Evolutionary conservation across 2,113 vertebrate genomes (phyloP), one percentile per base, ranked within the genome.

Genomic region (Ptyas mucosa): DNA sequence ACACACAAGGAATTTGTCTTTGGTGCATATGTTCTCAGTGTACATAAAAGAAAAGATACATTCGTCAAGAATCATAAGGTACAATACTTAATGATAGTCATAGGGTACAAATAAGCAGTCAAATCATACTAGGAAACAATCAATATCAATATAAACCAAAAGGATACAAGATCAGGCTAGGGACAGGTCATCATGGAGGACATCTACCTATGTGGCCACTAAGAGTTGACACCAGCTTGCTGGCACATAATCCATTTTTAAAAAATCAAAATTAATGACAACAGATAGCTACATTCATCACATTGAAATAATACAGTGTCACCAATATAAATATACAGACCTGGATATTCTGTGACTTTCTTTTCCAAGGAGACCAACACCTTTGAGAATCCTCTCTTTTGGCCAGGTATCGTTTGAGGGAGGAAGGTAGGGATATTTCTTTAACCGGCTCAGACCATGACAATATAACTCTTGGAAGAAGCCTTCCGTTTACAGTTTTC

Each of bases 361-460:
- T 26, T 81, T 91, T 93, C 91, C n/a, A 29, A 0, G 39, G 51
- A 43, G 87, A 52, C 8, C 15, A 26, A 87, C 18, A 20, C 24
- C 23, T 87, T 29, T 26, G 23, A 52, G 46, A 87, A 87, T 51
- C 51, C 26, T 14, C 23, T 52, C 23, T 49, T 88, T 53, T 0
- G 8, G 87, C 12, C 51, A 87, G 85, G 46, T 49, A 3, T 1
- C 90, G 54, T 86, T 86, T 93, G 55, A 87, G 2, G 54, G 9
- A 87, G 0, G 29, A 20, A 87, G 24, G 23, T 61, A 6, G 6
- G 24, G 43, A 20, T 51, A 9, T 55, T 55, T 3, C 2, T 90
- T 89, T 85, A 69, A 69, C 90, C 57, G 90, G 89, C 85, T 96
- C 51, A 93, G 90, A 93, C 94, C 96, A 96, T 96, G 94, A 58